Evolutionary conservation across 2,888 invertebrate genomes (phyloP).

Genomic region (Lochmaea capreae): DNA sequence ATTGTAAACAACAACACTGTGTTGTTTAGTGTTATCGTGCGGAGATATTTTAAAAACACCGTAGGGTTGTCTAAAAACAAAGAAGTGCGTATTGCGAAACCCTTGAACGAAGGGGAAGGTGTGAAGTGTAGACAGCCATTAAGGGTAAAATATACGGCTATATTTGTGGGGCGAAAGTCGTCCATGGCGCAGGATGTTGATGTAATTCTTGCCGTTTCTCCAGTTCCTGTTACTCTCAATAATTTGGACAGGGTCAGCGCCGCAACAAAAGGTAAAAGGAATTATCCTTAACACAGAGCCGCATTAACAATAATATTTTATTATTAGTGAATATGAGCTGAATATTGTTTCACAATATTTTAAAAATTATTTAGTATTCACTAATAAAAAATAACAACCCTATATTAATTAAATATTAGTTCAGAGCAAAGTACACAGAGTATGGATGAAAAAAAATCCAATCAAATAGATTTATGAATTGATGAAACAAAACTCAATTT

Average conservation of each 20-base stretch:
- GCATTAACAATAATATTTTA: background rate
- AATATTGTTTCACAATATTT: background rate
- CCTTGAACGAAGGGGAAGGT: slow-evolving; percentile 61
- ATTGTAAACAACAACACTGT: slow-evolving; percentile 56
- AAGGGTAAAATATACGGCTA: slow-evolving; percentile 62
- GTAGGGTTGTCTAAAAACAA: slow-evolving; percentile 54
- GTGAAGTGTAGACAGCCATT: slow-evolving; percentile 61
- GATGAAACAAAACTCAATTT: no score
- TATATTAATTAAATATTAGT: no score
- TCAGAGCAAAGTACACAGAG: no score
- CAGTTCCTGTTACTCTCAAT: slow-evolving; percentile 64
- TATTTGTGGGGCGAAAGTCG: slow-evolving; percentile 61
- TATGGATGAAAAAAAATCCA: no score
- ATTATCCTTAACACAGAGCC: background rate
- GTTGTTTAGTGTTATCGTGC: slow-evolving; percentile 59
- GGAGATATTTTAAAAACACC: slow-evolving; percentile 62
- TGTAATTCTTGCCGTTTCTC: slow-evolving; percentile 60
- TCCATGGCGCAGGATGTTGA: slow-evolving; percentile 55
- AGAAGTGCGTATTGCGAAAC: slow-evolving; percentile 60
- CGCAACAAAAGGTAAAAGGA: slow-evolving; percentile 62
- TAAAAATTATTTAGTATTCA: no score
- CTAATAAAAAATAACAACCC: no score
- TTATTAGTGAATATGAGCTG: background rate
- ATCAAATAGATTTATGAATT: no score
- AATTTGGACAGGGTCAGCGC: slow-evolving; percentile 65